Evolutionary conservation across 2,113 vertebrate genomes (phyloP).

Genomic region (Protomyctophum bolini): DNA sequence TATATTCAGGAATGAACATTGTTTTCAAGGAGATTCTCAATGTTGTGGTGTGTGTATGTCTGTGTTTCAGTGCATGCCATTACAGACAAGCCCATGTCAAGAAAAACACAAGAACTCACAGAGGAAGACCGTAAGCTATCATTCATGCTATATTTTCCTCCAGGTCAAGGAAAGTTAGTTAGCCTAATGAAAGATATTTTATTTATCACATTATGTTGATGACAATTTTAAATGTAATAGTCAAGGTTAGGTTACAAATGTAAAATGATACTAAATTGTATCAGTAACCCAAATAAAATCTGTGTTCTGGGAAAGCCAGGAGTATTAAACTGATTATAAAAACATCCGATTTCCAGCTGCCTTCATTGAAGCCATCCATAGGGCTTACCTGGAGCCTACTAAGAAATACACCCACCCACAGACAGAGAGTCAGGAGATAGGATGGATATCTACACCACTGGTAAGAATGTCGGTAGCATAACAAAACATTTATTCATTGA

Average conservation of each 20-base stretch:
- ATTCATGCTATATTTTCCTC: background rate
- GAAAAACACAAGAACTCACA: slow-evolving; percentile 71
- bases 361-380: slow-evolving; percentile 82
- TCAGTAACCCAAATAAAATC: background rate
- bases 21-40: background rate
- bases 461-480: slow-evolving; percentile 67
- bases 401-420: slow-evolving; percentile 84
- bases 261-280: background rate
- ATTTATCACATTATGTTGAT: background rate
- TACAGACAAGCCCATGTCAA: slow-evolving; percentile 85
- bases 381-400: slow-evolving; percentile 77
- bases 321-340: background rate
- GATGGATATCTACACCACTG: slow-evolving; percentile 86
- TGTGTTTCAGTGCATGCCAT: slow-evolving; percentile 77
- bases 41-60: slow-evolving; percentile 7
- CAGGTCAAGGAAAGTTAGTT: background rate
- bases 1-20: too few relatives aligned
- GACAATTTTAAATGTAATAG: background rate
- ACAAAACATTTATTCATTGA: too few relatives aligned
- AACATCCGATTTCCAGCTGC: slow-evolving; percentile 62
- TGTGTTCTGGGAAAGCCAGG: background rate
- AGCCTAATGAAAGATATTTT: background rate
- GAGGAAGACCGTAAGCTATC: slow-evolving; percentile 80
- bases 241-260: background rate
- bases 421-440: slow-evolving; percentile 90